These are phyloP conservation scores for Anticlea derivata DNA, from an alignment of 2,888 invertebrate genomes.

Conservation along the genomic window DNA sequence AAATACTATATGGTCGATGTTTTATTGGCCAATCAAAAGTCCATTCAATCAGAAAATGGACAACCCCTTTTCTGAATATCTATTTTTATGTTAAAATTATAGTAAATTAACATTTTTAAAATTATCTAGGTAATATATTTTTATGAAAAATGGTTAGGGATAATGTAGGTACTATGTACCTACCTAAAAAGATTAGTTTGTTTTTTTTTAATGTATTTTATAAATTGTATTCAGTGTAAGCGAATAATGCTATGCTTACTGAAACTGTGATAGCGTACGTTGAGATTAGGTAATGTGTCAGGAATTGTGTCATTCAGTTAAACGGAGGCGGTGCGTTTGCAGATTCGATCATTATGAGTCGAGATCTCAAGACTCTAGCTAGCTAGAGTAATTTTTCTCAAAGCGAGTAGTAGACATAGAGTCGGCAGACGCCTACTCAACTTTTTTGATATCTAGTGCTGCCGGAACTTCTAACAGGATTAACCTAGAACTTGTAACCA, in stretches of 20 bases:
- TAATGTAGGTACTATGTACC: background rate
- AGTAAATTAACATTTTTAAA: no score
- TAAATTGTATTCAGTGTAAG: background rate
- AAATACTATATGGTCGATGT: background rate
- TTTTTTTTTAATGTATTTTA: background rate
- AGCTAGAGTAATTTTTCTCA: conserved; percentile 68
- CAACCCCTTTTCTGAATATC: background rate
- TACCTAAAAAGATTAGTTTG: background rate
- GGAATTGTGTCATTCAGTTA: conserved; percentile 79
- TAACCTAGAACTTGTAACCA: conserved; percentile 6
- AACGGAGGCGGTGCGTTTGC: conserved; percentile 74
- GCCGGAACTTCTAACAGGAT: conserved; percentile 13
- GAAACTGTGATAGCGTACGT: conserved; percentile 62
- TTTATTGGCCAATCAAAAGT: background rate
- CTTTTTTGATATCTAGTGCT: conserved; percentile 24
- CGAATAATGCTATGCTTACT: conserved; percentile 32
- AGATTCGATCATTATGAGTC: conserved; percentile 63
- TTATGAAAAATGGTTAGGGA: background rate
- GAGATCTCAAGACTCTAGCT: conserved; percentile 40
- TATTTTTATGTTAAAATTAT: no score
- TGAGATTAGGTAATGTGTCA: conserved; percentile 73
- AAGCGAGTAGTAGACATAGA: conserved; percentile 59
- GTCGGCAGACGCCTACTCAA: conserved; percentile 60
- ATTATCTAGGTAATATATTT: no score
- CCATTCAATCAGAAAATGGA: background rate